These are phyloP conservation scores for Drosophila equinoxialis DNA, from an alignment of 1,140 invertebrate genomes.

Conservation along the genomic window DNA sequence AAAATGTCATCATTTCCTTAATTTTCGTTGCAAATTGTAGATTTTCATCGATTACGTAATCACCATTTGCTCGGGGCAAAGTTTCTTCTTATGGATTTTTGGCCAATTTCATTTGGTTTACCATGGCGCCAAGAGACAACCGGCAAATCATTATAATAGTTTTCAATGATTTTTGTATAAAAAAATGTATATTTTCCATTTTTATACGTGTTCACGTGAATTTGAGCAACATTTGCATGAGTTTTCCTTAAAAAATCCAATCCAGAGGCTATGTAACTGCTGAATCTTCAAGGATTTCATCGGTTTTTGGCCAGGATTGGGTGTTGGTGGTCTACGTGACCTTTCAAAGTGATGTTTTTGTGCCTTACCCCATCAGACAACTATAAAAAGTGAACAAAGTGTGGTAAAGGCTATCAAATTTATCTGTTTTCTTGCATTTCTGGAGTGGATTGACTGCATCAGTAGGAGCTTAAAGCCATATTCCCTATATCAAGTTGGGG, in stretches of 20 bases:
- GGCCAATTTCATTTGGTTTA: conserved; percentile 39
- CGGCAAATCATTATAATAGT: conserved; percentile 1
- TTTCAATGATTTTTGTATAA: conserved; percentile 14
- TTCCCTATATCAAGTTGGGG: neutral
- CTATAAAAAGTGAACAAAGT: neutral
- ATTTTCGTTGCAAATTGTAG: conserved; percentile 52
- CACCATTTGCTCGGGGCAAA: conserved; percentile 65
- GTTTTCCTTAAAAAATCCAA: conserved; percentile 24
- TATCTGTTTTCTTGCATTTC: conserved; percentile 33
- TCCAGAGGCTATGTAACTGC: conserved; percentile 5
- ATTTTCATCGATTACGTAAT: conserved; percentile 81
- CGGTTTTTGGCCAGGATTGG: conserved; percentile 36
- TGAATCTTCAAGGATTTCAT: conserved; percentile 29
- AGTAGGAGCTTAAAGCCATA: neutral
- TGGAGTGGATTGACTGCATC: conserved; percentile 58
- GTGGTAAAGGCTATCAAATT: neutral
- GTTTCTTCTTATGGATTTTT: conserved; percentile 56
- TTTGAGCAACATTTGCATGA: neutral
- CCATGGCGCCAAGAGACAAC: conserved; percentile 48
- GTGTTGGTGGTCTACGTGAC: neutral
- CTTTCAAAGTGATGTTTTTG: neutral
- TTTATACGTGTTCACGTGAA: neutral
- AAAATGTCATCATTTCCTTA: conserved; percentile 44
- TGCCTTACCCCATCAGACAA: neutral
- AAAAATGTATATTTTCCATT: conserved; percentile 15